Base-by-base conservation (phyloP, 37 sponge, comb jelly and placozoan genomes). In the Chondrosia reniformis region DNA sequence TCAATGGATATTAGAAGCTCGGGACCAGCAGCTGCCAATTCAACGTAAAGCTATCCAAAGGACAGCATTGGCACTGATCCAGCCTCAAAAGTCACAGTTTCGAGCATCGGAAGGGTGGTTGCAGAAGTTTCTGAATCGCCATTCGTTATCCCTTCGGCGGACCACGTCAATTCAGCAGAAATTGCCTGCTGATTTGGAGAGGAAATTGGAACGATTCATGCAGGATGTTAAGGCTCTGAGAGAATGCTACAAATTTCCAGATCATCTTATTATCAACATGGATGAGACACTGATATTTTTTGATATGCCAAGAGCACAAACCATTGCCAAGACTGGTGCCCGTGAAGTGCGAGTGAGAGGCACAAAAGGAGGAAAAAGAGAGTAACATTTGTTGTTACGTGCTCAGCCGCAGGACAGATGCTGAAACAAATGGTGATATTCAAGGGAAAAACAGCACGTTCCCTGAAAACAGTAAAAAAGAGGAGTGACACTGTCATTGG, bases 31-130 rank as follows among this genome's bases (percentile, higher is more conserved):
- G 5, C n/a, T 79, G 4, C 67, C 49, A 65, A 57, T 79, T 22
- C 30, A 27, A 5, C 63, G 63, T 7, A 33, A 61, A 62, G n/a
- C 38, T 17, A 78, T 78, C 42, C 45, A 41, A 22, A 5, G 57
- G n/a, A 78, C 61, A 30, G 65, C 80, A n/a, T 4, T 13, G 32
- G 7, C 66, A 33, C 4, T 64, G 5, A 38, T 79, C 8, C 5
- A 21, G 33, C 22, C 25, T 12, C 2, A 9, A 0, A 63, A 65
- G 2, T 59, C 81, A 0, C 67, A 80, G 15, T 80, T 80, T 45
- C 46, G 55, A 52, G 81, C 81, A 15, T 80, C 81, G 52, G 81
- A 80, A 55, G 81, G 81, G 21, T 77, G 81, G 80, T 52, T 80
- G 4, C 57, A 39, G 7, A 80, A 69, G 45, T 80, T 80, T 31